These are phyloP conservation scores for Sebastes taczanowskii DNA, from an alignment of 2,797 vertebrate genomes.

Conservation along the genomic window DNA sequence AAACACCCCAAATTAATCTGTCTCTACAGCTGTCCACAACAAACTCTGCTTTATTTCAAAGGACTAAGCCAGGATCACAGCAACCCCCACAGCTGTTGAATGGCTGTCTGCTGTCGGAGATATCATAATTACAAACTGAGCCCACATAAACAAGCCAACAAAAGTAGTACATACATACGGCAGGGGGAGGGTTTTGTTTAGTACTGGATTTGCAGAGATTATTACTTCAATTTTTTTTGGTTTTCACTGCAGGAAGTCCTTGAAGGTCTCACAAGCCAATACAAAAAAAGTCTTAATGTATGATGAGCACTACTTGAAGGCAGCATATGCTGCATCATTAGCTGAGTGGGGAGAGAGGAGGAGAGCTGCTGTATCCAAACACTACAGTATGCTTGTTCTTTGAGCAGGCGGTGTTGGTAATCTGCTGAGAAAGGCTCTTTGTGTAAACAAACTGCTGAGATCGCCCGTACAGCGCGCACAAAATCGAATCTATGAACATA, in stretches of 20 bases:
- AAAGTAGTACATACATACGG: background rate
- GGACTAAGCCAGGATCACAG: conserved; percentile 31
- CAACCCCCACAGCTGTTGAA: conserved; percentile 44
- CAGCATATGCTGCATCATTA: background rate
- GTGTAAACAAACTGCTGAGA: conserved; percentile 13
- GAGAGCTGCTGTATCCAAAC: background rate
- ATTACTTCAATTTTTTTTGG: background rate
- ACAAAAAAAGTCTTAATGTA: background rate
- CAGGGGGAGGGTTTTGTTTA: background rate
- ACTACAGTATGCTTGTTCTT: background rate
- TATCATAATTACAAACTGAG: conserved; percentile 35
- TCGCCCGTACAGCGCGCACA: background rate
- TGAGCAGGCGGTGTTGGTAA: background rate
- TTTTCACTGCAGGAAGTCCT: background rate
- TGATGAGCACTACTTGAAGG: background rate
- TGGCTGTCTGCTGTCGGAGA: conserved; percentile 46
- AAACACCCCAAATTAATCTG: conserved; percentile 56
- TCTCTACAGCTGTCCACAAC: conserved; percentile 54
- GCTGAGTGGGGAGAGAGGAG: background rate
- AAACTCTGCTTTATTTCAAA: conserved; percentile 61
- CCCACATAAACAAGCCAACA: conserved; percentile 10
- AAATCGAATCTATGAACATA: conserved; percentile 13
- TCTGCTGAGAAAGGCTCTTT: conserved; percentile 8
- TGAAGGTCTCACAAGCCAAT: background rate
- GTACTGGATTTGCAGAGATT: background rate